A percentile compares a stretch with the other conserved stretches of the same genome.
phyloP scores from a whole-genome alignment of 2,888 invertebrate species.

The Macaria notata region DNA sequence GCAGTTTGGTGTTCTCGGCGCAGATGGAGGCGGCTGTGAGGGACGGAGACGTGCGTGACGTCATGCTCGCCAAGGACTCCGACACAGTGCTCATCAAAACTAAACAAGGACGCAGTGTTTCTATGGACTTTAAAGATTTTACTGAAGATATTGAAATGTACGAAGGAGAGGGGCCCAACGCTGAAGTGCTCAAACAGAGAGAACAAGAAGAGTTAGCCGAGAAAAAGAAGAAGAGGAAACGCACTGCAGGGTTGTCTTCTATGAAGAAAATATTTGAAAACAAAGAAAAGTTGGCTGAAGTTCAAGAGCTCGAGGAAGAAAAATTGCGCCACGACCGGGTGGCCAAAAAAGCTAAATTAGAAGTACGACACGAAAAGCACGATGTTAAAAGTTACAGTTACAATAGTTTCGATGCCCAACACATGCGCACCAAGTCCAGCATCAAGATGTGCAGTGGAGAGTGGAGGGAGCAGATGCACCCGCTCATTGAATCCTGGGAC shows the following conservation, averaged over 20 bases:
- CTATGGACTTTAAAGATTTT: slow-evolving; percentile 85
- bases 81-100: slow-evolving; percentile 88
- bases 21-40: slow-evolving; percentile 88
- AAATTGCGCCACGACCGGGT: slow-evolving; percentile 65
- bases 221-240: slow-evolving; percentile 81
- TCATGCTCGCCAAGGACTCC: slow-evolving; percentile 89
- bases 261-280: slow-evolving; percentile 89
- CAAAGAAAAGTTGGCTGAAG: slow-evolving; percentile 87
- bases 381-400: slow-evolving; percentile 72
- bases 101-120: slow-evolving; percentile 88
- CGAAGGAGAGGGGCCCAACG: slow-evolving; percentile 87
- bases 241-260: slow-evolving; percentile 84
- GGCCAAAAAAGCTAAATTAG: slow-evolving; percentile 70
- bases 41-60: slow-evolving; percentile 89
- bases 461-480: slow-evolving; percentile 85
- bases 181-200: slow-evolving; percentile 84
- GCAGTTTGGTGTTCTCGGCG: slow-evolving; percentile 88
- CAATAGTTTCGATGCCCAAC: slow-evolving; percentile 75
- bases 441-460: slow-evolving; percentile 76
- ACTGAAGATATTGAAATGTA: slow-evolving; percentile 82
- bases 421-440: slow-evolving; percentile 77
- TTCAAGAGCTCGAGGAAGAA: slow-evolving; percentile 81
- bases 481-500: slow-evolving; percentile 84
- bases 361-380: slow-evolving; percentile 71
- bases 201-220: slow-evolving; percentile 81